Conservation (phyloP, 1,140 invertebrate genomes). For the Tetranychus cinnabarinus region DNA sequence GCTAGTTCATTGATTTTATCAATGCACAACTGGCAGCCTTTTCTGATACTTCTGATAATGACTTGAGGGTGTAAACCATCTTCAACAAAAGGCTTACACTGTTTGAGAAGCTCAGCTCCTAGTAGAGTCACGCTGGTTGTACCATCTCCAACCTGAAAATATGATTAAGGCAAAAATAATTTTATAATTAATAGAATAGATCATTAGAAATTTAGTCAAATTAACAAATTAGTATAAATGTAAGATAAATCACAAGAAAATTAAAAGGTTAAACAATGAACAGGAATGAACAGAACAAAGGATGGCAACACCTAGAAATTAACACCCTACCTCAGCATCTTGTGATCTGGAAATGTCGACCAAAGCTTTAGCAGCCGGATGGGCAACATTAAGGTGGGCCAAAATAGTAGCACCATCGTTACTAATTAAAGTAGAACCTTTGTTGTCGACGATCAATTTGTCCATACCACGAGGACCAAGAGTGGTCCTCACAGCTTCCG, state of each 20-base stretch:
- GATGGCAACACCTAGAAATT: conserved; percentile 13
- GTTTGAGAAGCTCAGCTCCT: conserved; percentile 83
- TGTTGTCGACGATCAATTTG: conserved; percentile 79
- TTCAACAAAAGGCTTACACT: conserved; percentile 82
- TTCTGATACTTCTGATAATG: conserved; percentile 63
- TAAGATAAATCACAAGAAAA: too few species aligned
- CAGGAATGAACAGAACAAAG: not conserved
- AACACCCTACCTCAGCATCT: conserved; percentile 62
- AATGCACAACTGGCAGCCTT: conserved; percentile 50
- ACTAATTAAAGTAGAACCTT: conserved; percentile 54
- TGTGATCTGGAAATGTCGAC: conserved; percentile 99
- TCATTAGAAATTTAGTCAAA: too few species aligned
- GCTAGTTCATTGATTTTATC: conserved; percentile 64
- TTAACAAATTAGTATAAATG: too few species aligned
- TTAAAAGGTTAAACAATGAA: not conserved
- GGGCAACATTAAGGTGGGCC: conserved; percentile 86
- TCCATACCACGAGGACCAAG: conserved; percentile 97
- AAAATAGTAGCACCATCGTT: conserved; percentile 99
- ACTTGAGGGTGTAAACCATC: conserved; percentile 88
- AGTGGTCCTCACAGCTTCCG: conserved; percentile 86
- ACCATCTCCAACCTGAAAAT: conserved; percentile 71
- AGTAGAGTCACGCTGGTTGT: conserved; percentile 88
- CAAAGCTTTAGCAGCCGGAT: conserved; percentile 87
- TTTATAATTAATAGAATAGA: too few species aligned
- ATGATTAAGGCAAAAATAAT: too few species aligned